Base-by-base conservation (phyloP, 2,113 vertebrate species). In the Plecturocebus donacophilus region DNA sequence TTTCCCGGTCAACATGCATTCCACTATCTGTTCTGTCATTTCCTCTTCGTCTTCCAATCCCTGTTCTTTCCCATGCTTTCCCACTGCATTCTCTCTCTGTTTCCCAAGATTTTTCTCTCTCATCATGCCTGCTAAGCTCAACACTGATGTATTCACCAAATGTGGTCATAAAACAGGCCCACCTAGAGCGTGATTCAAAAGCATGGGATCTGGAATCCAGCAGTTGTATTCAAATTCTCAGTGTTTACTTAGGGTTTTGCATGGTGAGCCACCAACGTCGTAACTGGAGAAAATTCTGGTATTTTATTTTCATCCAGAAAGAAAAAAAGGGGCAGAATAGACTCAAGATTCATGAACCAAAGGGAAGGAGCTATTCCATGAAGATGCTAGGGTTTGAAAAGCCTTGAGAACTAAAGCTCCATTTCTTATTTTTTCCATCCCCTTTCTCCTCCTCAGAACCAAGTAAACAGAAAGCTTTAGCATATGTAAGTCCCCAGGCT, bases 161-260 rank as follows among this genome's bases (percentile, higher is more conserved):
- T 13, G 13, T 70, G 30, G 38, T 93, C 42, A 32, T 38, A 49
- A 68, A 96, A 77, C 70, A 25, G 2, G 45, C 35, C 13, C 13
- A 0, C 38, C 19, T 23, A 38, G 13, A 21, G 70, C 9, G 42
- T 20, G 88, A 13, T 42, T 32, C 38, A 71, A 85, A 5, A 49
- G 12, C 25, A 40, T 38, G 49, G 14, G 30, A 2, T 82, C 13
- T 61, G 54, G 47, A 49, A 32, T 27, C 40, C 21, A 27, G 35
- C 20, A 52, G 13, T 52, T 91, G 14, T 35, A n/a, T 92, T 97
- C 38, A 68, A 86, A 94, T 73, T 56, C 8, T 66, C 32, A 73
- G 3, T 21, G 90, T 96, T 91, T 61, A 91, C 38, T 94, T 94
- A 64, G 13, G 17, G 6, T 35, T 97, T 93, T 97, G 19, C 54